These are phyloP conservation scores for Sylvia borin DNA, from an alignment of 2,797 vertebrate species.

Conservation along the genomic window DNA sequence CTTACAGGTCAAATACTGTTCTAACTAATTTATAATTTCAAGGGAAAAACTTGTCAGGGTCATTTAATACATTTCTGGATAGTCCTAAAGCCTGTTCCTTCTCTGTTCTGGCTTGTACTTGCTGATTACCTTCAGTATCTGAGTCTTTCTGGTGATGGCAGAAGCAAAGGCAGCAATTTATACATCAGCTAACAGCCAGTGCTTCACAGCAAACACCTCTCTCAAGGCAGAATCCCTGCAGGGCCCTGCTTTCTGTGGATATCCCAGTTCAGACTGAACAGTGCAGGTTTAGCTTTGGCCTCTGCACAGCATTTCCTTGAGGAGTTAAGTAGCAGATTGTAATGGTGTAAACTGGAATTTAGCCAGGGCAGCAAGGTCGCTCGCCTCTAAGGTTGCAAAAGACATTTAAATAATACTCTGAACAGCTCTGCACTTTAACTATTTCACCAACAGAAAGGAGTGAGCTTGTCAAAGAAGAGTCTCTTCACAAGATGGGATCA, in stretches of 20 bases:
- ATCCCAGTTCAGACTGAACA: neutral
- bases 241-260: neutral
- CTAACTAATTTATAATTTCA: neutral
- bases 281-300: neutral
- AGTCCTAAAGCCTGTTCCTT: neutral
- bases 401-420: neutral
- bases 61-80: neutral
- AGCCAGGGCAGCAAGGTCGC: slow-evolving; percentile 5
- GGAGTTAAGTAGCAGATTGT: neutral
- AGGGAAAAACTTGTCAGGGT: neutral
- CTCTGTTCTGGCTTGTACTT: neutral
- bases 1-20: neutral
- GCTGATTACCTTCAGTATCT: neutral
- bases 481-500: neutral
- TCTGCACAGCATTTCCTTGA: neutral
- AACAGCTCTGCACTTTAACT: neutral
- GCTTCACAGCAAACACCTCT: neutral
- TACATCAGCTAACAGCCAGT: neutral
- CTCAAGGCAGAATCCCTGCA: neutral
- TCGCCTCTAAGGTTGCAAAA: neutral
- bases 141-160: neutral
- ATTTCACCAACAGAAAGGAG: neutral
- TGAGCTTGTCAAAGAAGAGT: neutral
- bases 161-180: neutral
- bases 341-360: slow-evolving; percentile 39